Evolutionary conservation across 2,113 vertebrate genomes (phyloP), one percentile per base, ranked within the genome.

Genomic region (Sigmodon hispidus): DNA sequence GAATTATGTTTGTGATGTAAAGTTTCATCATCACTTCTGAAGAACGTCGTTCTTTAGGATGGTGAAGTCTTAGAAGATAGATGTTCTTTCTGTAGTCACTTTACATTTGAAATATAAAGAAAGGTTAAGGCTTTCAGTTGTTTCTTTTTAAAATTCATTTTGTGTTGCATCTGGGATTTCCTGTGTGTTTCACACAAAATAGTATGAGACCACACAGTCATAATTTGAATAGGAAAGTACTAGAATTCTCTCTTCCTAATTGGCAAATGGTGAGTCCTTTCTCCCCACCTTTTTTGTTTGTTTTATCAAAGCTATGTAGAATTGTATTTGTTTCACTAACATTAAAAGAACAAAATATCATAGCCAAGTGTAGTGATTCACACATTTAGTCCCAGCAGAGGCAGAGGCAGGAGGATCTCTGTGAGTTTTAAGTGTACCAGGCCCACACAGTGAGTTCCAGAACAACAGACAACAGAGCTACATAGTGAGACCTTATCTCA

Each of bases 41-140:
- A 88, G 70, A 94, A 29, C 24, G 36, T 29, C 70, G 70, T 31
- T 61, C 59, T 91, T 86, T 84, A 84, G 43, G 55, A 87, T 22
- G 26, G 40, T 89, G 89, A 89, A 63, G 17, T 89, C 77, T 94
- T 93, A 36, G 86, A 70, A 91, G 29, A 36, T 73, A 17, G 10
- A 10, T 75, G 4, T 45, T 21, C 55, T 91, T 45, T 21, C 55
- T 91, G 17, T 4, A 69, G 57, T 77, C 94, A 59, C n/a, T 61
- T 96, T 87, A 90, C 75, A 8, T n/a, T 73, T 91, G 59, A 67
- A 95, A 91, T 89, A 31, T 91, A 83, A 70, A 84, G 91, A 93
- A 40, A 90, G 61, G 77, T 75, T 48, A 94, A 63, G 22, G 13
- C 40, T 89, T 96, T 87, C 19, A 31, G 70, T 91, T 84, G 87